Evolutionary conservation across 2,888 invertebrate species (phyloP).

Genomic region (Cheilosia impressa): DNA sequence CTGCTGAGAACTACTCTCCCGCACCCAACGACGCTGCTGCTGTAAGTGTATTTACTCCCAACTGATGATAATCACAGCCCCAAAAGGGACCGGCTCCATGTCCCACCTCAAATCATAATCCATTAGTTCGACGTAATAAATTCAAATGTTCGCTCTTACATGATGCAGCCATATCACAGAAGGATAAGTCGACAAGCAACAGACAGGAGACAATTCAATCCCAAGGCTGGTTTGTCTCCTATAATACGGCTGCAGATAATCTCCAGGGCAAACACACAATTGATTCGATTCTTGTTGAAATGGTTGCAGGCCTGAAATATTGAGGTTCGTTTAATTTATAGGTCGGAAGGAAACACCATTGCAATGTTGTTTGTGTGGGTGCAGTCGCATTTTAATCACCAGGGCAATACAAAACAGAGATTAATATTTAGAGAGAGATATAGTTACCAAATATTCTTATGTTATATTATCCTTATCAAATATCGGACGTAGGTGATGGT

Average conservation of each 20-base stretch:
- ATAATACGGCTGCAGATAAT: conserved; percentile 3
- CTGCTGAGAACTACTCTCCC: conserved; percentile 7
- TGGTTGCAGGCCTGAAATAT: conserved; percentile 2
- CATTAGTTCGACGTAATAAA: conserved; percentile 36
- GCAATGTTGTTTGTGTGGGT: not conserved
- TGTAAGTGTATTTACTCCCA: not conserved
- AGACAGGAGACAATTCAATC: conserved; percentile 16
- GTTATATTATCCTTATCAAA: too few relatives aligned
- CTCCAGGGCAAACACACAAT: conserved; percentile 12
- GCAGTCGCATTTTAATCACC: too few relatives aligned
- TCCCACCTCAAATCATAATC: conserved; percentile 30
- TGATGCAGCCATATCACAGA: conserved; percentile 1
- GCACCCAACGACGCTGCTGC: not conserved
- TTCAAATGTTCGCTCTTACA: conserved; percentile 24
- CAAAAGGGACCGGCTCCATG: not conserved
- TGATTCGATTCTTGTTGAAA: conserved; percentile 25
- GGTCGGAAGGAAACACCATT: not conserved
- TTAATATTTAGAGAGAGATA: too few relatives aligned
- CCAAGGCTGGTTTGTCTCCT: not conserved
- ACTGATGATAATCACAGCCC: conserved; percentile 32
- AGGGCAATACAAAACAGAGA: too few relatives aligned
- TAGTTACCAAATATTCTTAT: too few relatives aligned
- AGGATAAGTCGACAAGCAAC: conserved; percentile 8
- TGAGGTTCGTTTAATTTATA: not conserved
- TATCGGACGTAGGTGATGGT: too few relatives aligned